phyloP scores from a whole-genome alignment of 2,113 vertebrate species.

The Boleophthalmus pectinirostris region DNA sequence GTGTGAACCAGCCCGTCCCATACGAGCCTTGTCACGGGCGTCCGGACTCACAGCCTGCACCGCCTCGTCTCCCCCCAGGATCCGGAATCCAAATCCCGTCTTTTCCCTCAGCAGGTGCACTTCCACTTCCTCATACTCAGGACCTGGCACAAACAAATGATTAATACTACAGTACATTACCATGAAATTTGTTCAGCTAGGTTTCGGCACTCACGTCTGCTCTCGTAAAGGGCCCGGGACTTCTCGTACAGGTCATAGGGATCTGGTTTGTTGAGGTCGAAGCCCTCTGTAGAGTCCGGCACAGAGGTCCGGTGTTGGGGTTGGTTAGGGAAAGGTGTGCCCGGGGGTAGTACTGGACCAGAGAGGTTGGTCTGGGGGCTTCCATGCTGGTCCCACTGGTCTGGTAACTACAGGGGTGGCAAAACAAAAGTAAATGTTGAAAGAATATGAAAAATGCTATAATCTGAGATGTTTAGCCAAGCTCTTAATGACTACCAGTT shows the following conservation, averaged over 20 bases:
- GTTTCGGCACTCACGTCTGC: constrained; percentile 81
- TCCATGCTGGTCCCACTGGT: constrained; percentile 94
- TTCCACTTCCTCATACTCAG: constrained; percentile 95
- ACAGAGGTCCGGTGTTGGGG: constrained; percentile 90
- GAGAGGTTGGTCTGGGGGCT: constrained; percentile 92
- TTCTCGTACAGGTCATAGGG: constrained; percentile 99
- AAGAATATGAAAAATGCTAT: not conserved
- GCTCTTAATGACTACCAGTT: too few species aligned
- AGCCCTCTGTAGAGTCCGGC: constrained; percentile 92
- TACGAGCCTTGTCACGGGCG: constrained; percentile 84
- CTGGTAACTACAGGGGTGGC: constrained; percentile 78
- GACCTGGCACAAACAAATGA: constrained; percentile 72
- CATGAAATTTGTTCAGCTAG: too few species aligned
- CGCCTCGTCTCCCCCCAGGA: constrained; percentile 98
- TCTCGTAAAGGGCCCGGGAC: constrained; percentile 98
- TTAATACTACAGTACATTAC: not conserved
- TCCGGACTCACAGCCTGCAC: constrained; percentile 97
- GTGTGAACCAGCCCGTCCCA: constrained; percentile 77
- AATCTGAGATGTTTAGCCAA: too few species aligned
- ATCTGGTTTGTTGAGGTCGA: constrained; percentile 95
- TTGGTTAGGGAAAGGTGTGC: constrained; percentile 85
- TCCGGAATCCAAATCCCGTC: constrained; percentile 97
- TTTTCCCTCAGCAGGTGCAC: constrained; percentile 98
- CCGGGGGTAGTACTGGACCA: constrained; percentile 83
- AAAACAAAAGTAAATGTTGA: constrained; percentile 3